Base-by-base conservation (phyloP, 2,797 vertebrate genomes). In the Kryptopterus vitreolus region DNA sequence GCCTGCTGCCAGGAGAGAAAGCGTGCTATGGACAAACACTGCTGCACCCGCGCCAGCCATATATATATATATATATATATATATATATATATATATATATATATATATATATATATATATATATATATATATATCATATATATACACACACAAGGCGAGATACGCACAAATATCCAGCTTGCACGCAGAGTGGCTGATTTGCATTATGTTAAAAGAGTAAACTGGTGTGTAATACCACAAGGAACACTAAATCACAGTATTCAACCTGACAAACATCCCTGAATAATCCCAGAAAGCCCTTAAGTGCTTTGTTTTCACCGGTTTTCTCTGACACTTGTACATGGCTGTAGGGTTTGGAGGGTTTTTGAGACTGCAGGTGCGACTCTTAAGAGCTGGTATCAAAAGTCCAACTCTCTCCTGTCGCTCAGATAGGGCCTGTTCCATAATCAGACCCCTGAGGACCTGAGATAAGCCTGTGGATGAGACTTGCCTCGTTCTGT, bases 251-350 rank as follows among this genome's bases (percentile, higher is more conserved):
- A 26, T 22, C 16, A 13, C 31, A 26, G 12, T 6, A 74, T 74
- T 75, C 70, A 66, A 4, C 66, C 18, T 48, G 61, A 59, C 61
- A 78, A 68, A 10, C 62, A 61, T 79, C 31, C 18, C 59, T 6
- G 4, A 72, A 57, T 77, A 72, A 77, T 70, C 48, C 63, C 24
- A 38, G 65, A 71, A 20, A 15, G 53, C 63, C 57, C 78, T 83
- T 59, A 79, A 85, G 80, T 82, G 80, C 73, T 86, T 82, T 86
- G 84, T 83, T 84, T 81, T 80, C 63, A 62, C 66, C 77, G 18
- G 29, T 58, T 65, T 65, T 79, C 58, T 70, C 62, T 78, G 69
- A 75, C 35, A 81, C 65, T 81, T 82, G 61, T 53, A 46, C 73
- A 79, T 77, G 70, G 70, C 55, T 70, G 69, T 59, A 76, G 71